phyloP scores from a whole-genome alignment of 2,888 invertebrate species.

The Zaprionus obscuricornis region DNA sequence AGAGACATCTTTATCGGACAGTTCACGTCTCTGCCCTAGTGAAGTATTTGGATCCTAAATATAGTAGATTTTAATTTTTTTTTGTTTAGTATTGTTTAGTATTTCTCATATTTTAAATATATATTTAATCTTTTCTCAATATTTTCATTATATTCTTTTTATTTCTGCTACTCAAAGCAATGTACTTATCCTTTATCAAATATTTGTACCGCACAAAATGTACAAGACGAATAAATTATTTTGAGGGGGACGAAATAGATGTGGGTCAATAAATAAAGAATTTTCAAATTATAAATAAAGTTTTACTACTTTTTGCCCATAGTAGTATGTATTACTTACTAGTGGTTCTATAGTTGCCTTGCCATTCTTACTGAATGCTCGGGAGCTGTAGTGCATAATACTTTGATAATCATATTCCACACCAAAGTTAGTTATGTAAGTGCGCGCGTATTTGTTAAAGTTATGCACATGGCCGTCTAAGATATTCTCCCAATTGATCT shows the following conservation, averaged over 20 bases:
- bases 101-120: no score
- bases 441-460: slow-evolving; percentile 87
- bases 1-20: slow-evolving; percentile 84
- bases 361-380: slow-evolving; percentile 88
- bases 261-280: no score
- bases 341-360: slow-evolving; percentile 87
- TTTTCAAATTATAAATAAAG: no score
- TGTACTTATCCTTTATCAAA: no score
- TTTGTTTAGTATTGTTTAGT: no score
- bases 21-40: slow-evolving; percentile 85
- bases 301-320: slow-evolving; percentile 1
- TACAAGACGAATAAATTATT: no score
- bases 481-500: slow-evolving; percentile 89
- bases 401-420: slow-evolving; percentile 89
- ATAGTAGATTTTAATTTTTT: neutral
- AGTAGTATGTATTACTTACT: slow-evolving; percentile 63
- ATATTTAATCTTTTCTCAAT: no score
- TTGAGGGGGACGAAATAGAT: no score
- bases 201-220: no score
- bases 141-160: no score
- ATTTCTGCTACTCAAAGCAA: no score
- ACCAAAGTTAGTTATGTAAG: slow-evolving; percentile 87
- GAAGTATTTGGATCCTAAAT: slow-evolving; percentile 83
- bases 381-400: slow-evolving; percentile 89
- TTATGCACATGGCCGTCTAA: slow-evolving; percentile 84